Base-by-base conservation (phyloP, 35 echinoderm and acorn worm species). In the Heliocidaris tuberculata region DNA sequence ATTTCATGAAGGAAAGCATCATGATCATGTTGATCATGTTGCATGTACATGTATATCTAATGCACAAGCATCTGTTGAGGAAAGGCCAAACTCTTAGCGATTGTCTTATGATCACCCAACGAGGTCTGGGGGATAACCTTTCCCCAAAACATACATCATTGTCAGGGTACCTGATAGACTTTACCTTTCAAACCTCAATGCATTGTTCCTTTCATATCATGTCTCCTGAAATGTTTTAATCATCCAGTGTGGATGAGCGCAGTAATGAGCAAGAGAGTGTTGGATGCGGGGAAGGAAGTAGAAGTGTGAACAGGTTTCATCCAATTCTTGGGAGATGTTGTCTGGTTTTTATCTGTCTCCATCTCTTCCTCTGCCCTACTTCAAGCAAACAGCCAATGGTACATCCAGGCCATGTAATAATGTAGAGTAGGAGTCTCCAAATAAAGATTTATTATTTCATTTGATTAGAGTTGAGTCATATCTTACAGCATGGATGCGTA, bases 381-480 rank as follows among this genome's bases (percentile, higher is more conserved):
- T 78, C 27, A 19, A 6, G 19, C 65, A 19, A 6, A 5, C 65
- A 78, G 65, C 21, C 65, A 78, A n/a, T 78, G 19, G 27, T 5
- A 78, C 65, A 78, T 78, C 65, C 8, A 27, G 27, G 65, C 65
- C 65, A 78, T 78, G 65, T 78, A 78, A 78, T 78, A 78, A 78
- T n/a, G 21, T n/a, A 78, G 65, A 78, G 65, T 29, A 78, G 65
- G 65, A 78, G 65, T 78, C 65, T 78, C 65, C 27, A 78, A 27
- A 78, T 78, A 78, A 78, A 78, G 65, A 78, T 78, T 78, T 78
- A 78, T 78, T 19, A 78, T 78, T 78, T 78, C 21, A n/a, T 78
- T 78, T 78, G 65, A 78, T 78, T 78, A 78, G 65, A 78, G 21
- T 78, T 7, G 27, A 78, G 65, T 78, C 65, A 78, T 24, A 78